These are phyloP conservation scores for Riparia riparia DNA, from an alignment of 2,113 vertebrate species.

Conservation along the genomic window DNA sequence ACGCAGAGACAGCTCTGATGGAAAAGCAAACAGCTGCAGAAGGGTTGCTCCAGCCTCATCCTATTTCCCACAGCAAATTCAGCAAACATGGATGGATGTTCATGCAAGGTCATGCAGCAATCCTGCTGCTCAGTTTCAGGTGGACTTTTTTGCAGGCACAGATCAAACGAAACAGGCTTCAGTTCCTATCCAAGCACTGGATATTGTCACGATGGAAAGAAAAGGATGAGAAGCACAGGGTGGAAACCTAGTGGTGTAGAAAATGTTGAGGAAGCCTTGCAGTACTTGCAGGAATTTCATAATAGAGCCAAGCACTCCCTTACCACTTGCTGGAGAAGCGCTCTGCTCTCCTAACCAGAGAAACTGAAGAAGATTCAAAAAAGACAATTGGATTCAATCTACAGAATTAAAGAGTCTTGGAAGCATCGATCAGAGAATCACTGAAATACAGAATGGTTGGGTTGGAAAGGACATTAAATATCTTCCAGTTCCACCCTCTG, in stretches of 20 bases:
- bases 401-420: neutral
- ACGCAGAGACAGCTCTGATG: rapidly evolving
- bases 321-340: neutral
- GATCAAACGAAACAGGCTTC: neutral
- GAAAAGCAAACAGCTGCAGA: neutral
- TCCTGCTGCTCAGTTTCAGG: neutral
- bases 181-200: neutral
- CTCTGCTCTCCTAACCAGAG: neutral
- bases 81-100: neutral
- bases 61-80: neutral
- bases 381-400: neutral
- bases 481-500: rapidly evolving
- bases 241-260: neutral
- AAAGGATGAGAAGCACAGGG: neutral
- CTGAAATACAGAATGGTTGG: neutral
- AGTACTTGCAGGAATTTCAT: neutral
- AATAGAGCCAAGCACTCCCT: neutral
- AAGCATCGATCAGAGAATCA: neutral
- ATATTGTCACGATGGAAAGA: neutral
- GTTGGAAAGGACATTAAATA: neutral
- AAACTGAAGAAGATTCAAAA: neutral
- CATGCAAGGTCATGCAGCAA: neutral
- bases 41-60: neutral
- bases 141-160: neutral
- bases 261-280: neutral